Base-by-base conservation (phyloP, 2,888 invertebrate genomes). In the Thymelicus acteon region DNA sequence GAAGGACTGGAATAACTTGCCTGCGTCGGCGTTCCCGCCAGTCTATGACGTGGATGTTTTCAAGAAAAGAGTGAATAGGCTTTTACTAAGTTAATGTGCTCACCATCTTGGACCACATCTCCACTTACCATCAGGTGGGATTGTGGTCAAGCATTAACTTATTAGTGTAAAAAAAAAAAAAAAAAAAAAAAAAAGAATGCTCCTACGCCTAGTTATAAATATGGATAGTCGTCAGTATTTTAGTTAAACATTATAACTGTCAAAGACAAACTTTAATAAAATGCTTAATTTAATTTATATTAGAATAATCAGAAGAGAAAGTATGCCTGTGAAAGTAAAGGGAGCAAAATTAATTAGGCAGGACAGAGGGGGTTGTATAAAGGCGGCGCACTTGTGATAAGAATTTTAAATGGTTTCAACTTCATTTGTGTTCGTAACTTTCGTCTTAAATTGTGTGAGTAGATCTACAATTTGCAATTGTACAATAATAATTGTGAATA, bases 321-420 rank as follows among this genome's bases (percentile, higher is more conserved):
- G 68, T 68, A 57, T 68, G 62, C 54, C 62, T 62, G 54, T 47
- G 40, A 67, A 68, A 68, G 68, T 62, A 68, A 68, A 68, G 68
- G 68, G 62, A 62, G 57, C 68, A 62, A 68, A 68, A 68, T 68
- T 68, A 62, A 68, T 68, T 68, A 68, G 61, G 61, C 62, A 44
- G 47, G 68, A 68, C 57, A 57, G 52, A 54, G 54, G 31, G 60
- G 62, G 47, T 62, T 62, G 68, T 62, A 19, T 61, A 62, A 68
- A 62, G 60, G 47, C 40, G 68, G 24, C 54, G 62, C 57, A 47
- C 44, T 62, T 57, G 68, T 62, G 68, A 68, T 68, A 47, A 68
- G 68, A 68, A 68, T 68, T 68, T 62, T 62, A 68, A 68, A 57
- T 47, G 52, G 54, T 62, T 40, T 60, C 57, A 37, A 68, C 54